A percentile compares a stretch with the other conserved stretches of the same genome.
phyloP scores from a whole-genome alignment of 2,797 vertebrate species.

The Sebastes matsubarae region DNA sequence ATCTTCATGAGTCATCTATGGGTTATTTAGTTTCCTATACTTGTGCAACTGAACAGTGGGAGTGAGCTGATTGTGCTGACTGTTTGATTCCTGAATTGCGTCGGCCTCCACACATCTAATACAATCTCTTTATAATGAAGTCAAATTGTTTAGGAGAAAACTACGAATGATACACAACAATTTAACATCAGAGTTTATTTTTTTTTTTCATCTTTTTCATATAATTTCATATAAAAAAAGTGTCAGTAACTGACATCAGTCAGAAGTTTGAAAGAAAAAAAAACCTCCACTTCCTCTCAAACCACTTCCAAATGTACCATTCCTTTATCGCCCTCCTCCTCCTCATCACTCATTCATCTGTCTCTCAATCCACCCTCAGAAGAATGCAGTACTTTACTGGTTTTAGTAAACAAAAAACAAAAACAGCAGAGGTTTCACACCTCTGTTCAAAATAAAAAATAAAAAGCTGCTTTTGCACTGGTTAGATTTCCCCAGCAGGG shows the following conservation, averaged over 20 bases:
- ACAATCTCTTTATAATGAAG: conserved; percentile 42
- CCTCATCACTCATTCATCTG: conserved; percentile 63
- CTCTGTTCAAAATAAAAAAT: conserved; percentile 60
- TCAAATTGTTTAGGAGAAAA: conserved; percentile 55
- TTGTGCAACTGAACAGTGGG: conserved; percentile 34
- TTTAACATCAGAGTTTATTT: conserved; percentile 77
- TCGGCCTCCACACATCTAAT: conserved; percentile 19
- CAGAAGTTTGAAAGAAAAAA: conserved; percentile 72
- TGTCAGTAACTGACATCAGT: conserved; percentile 86
- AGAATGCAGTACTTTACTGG: conserved; percentile 81
- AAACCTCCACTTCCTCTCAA: conserved; percentile 71
- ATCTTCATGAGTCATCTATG: conserved; percentile 17
- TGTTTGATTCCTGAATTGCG: conserved; percentile 51
- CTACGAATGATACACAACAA: conserved; percentile 77
- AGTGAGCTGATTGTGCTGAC: conserved; percentile 61
- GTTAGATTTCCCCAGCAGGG: conserved; percentile 76
- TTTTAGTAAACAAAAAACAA: conserved; percentile 83
- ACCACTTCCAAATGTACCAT: conserved; percentile 83
- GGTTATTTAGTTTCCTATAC: conserved; percentile 1
- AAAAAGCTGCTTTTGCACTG: conserved; percentile 80
- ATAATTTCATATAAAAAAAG: conserved; percentile 75
- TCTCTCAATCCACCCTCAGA: conserved; percentile 72
- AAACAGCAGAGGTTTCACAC: conserved; percentile 60
- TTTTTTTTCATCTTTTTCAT: conserved; percentile 67
- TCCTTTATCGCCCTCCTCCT: conserved; percentile 60